These are phyloP conservation scores for Drosophila suboccidentalis DNA, from an alignment of 2,888 invertebrate species.

Conservation along the genomic window DNA sequence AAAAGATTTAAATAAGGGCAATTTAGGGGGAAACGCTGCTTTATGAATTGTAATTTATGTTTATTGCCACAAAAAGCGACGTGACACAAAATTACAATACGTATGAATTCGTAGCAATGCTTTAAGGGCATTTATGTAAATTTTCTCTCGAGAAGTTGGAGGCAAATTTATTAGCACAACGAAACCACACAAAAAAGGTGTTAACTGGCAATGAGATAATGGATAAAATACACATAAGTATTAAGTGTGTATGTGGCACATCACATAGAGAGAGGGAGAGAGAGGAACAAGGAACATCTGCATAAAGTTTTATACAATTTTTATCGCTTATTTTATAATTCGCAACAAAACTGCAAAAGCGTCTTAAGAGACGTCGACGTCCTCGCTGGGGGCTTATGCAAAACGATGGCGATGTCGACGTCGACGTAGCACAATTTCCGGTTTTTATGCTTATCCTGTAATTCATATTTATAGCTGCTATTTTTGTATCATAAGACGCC, in stretches of 20 bases:
- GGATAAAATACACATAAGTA: conserved; percentile 70
- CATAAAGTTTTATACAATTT: conserved; percentile 79
- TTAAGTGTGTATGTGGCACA: conserved; percentile 37
- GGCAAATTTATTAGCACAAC: conserved; percentile 66
- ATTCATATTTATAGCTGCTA: conserved; percentile 84
- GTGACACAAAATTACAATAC: conserved; percentile 46
- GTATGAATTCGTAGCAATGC: conserved; percentile 29
- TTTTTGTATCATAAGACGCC: conserved; percentile 61
- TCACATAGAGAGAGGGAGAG: neutral
- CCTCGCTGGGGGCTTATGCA: conserved; percentile 67
- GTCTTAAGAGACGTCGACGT: conserved; percentile 57
- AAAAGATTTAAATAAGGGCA: conserved; percentile 2
- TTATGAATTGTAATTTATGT: conserved; percentile 50
- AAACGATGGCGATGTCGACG: conserved; percentile 49
- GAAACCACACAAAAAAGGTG: conserved; percentile 66
- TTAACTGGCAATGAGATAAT: conserved; percentile 73
- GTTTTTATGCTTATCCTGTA: conserved; percentile 85
- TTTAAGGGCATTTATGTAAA: conserved; percentile 69
- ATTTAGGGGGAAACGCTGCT: conserved; percentile 1
- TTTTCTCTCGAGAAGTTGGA: conserved; percentile 26
- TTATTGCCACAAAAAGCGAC: conserved; percentile 37
- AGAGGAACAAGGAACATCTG: conserved; percentile 50
- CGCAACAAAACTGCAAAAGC: conserved; percentile 76
- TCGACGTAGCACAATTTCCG: conserved; percentile 83
- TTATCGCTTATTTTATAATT: conserved; percentile 82